A percentile compares a stretch with the other conserved stretches of the same genome.
Evolutionary conservation across 2,113 vertebrate genomes (phyloP).

Genomic region (Nestor notabilis): DNA sequence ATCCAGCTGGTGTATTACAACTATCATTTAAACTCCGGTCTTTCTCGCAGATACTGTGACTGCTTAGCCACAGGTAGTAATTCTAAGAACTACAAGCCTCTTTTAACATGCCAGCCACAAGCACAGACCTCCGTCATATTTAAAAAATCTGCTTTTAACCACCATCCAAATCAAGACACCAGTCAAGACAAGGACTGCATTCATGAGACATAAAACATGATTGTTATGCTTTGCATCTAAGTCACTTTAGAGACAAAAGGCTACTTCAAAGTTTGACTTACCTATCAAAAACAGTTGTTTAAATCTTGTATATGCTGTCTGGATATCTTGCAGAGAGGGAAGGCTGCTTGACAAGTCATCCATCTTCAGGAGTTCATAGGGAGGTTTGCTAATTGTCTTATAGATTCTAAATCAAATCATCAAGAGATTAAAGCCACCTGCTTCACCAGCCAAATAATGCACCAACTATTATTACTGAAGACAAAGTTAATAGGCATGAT

Average conservation of each 20-base stretch:
- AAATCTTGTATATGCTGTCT: conserved; percentile 84
- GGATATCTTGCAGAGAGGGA: conserved; percentile 85
- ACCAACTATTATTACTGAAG: neutral
- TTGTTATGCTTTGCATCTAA: neutral
- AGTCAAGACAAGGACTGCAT: neutral
- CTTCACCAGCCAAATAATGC: neutral
- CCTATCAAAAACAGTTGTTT: conserved; percentile 89
- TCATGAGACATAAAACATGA: neutral
- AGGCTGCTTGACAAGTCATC: conserved; percentile 86
- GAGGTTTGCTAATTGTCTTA: conserved; percentile 78
- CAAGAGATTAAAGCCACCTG: conserved; percentile 32
- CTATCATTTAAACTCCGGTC: neutral
- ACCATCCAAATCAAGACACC: neutral
- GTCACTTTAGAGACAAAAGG: neutral
- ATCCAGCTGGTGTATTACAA: neutral
- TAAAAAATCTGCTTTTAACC: neutral
- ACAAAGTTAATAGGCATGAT: neutral
- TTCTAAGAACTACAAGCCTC: neutral
- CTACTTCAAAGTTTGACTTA: conserved; percentile 59
- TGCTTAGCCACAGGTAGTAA: neutral
- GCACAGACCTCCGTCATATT: neutral
- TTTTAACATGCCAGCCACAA: neutral
- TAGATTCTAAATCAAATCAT: conserved; percentile 74
- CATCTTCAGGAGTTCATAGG: conserved; percentile 79
- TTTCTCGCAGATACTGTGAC: neutral